Conservation (phyloP, 2,888 invertebrate species). For the Euzophera pinguis region DNA sequence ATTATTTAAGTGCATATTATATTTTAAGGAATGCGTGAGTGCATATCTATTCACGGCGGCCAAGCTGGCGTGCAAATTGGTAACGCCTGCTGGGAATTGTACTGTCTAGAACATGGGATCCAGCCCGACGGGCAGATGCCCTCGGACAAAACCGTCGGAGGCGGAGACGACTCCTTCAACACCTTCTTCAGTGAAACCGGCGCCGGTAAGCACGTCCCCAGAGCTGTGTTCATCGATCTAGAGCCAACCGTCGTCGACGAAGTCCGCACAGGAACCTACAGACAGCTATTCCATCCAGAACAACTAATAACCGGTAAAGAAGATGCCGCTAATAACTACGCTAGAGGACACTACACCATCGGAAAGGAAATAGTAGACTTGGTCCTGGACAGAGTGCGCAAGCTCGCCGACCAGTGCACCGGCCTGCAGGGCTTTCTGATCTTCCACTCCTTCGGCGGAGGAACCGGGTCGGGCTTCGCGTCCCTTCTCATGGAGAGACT, state of each 20-base stretch:
- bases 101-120: slow-evolving; percentile 90
- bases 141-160: slow-evolving; percentile 88
- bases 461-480: slow-evolving; percentile 96
- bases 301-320: slow-evolving; percentile 97
- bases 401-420: slow-evolving; percentile 93
- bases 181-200: slow-evolving; percentile 97
- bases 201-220: slow-evolving; percentile 96
- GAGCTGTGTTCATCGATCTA: slow-evolving; percentile 96
- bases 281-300: slow-evolving; percentile 97
- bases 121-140: slow-evolving; percentile 94
- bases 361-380: slow-evolving; percentile 96
- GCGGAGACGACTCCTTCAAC: slow-evolving; percentile 96
- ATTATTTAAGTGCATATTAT: slow-evolving; percentile 18
- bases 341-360: slow-evolving; percentile 97
- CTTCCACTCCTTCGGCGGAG: slow-evolving; percentile 96
- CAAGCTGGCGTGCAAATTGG: slow-evolving; percentile 89
- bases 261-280: slow-evolving; percentile 95
- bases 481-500: slow-evolving; percentile 96
- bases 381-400: slow-evolving; percentile 91
- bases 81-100: slow-evolving; percentile 92
- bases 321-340: slow-evolving; percentile 98
- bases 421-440: slow-evolving; percentile 95
- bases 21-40: slow-evolving; percentile 62
- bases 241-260: slow-evolving; percentile 98
- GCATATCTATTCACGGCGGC: slow-evolving; percentile 71